Evolutionary conservation across 1,140 invertebrate species (phyloP).

Genomic region (Euwallacea similis): DNA sequence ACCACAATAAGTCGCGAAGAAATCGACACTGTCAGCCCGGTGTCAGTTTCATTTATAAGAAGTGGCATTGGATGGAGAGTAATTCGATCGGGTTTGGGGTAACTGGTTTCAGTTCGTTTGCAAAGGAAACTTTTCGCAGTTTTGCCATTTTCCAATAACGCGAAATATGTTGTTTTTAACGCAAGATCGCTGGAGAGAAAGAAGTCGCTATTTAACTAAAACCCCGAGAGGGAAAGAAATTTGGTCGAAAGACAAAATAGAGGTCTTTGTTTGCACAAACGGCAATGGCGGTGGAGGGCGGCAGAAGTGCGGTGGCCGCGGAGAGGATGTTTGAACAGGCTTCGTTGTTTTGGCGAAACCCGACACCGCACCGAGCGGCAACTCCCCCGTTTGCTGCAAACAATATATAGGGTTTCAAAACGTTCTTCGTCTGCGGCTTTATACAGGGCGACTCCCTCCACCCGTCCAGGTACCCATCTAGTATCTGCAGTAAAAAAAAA

Average conservation of each 20-base stretch:
- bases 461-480: no score
- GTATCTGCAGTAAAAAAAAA: no score
- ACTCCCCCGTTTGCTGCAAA: constrained; percentile 33
- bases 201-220: background rate
- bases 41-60: constrained; percentile 27
- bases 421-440: constrained; percentile 31
- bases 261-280: constrained; percentile 27
- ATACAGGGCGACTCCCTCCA: constrained; percentile 9
- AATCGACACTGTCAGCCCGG: constrained; percentile 19
- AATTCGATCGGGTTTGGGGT: constrained; percentile 14
- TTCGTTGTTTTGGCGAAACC: constrained; percentile 39
- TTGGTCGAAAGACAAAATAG: constrained; percentile 9
- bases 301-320: constrained; percentile 17
- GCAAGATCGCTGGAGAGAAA: background rate
- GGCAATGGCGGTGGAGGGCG: constrained; percentile 14
- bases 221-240: no score
- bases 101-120: background rate
- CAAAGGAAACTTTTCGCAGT: no score
- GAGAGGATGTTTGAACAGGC: constrained; percentile 37
- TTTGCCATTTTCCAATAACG: background rate
- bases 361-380: constrained; percentile 28
- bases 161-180: background rate
- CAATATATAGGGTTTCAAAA: constrained; percentile 35
- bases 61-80: constrained; percentile 22
- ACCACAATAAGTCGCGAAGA: background rate